Conservation (phyloP, 2,113 vertebrate genomes). For the Plecotus auritus region DNA sequence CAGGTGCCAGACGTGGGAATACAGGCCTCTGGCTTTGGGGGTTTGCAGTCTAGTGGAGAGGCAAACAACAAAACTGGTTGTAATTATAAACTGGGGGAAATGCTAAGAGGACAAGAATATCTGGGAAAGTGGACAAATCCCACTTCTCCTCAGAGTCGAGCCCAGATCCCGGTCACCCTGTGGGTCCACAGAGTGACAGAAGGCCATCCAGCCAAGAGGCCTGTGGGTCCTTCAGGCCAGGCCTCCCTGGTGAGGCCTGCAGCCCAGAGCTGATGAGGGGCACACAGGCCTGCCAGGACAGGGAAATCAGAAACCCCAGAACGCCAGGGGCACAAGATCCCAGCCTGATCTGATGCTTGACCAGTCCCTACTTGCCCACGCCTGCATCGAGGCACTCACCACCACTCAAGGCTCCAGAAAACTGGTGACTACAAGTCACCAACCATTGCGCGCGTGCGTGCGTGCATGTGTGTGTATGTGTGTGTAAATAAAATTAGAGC, state of each 20-base stretch:
- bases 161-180: background rate
- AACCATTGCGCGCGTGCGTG: background rate
- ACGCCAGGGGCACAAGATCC: background rate
- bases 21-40: background rate
- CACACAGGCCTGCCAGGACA: background rate
- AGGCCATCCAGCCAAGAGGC: background rate
- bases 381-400: background rate
- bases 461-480: too few relatives aligned
- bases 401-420: background rate
- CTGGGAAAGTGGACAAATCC: background rate
- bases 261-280: background rate
- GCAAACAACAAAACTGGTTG: background rate
- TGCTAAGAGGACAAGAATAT: background rate
- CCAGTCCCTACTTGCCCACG: background rate
- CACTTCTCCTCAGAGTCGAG: background rate
- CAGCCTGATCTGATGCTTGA: background rate
- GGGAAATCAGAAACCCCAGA: background rate
- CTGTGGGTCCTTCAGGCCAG: background rate
- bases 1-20: background rate
- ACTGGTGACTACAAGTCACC: background rate
- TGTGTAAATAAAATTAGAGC: background rate
- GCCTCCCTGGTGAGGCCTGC: background rate
- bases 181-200: background rate
- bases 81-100: background rate
- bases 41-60: background rate